phyloP scores from a whole-genome alignment of 2,113 vertebrate species.

The Pterophyllum scalare region DNA sequence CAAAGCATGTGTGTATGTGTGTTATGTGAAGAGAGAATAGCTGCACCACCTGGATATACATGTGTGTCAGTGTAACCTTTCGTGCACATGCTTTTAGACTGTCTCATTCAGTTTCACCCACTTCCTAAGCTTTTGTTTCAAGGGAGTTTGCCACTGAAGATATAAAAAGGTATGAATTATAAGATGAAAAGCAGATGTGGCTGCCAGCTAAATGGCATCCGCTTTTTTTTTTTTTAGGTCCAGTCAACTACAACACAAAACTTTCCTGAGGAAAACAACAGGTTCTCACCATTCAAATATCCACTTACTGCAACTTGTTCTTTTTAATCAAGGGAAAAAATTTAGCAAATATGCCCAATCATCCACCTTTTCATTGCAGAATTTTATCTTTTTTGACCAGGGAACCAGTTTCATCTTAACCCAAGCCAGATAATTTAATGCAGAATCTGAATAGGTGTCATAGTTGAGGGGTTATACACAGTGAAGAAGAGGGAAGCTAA shows the following conservation, averaged over 20 bases:
- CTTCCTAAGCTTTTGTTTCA: slow-evolving; percentile 72
- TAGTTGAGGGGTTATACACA: slow-evolving; percentile 32
- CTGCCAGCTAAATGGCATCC: slow-evolving; percentile 40
- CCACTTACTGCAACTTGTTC: not conserved
- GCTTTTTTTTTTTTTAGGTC: slow-evolving; percentile 14
- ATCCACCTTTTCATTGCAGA: not conserved
- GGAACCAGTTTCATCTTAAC: not conserved
- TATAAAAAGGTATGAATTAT: slow-evolving; percentile 54
- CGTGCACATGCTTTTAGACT: slow-evolving; percentile 49
- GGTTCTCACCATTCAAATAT: not conserved
- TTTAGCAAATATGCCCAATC: not conserved
- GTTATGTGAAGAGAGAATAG: slow-evolving; percentile 39
- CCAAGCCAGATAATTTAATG: slow-evolving; percentile 22
- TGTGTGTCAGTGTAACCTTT: slow-evolving; percentile 60
- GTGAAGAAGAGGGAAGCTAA: slow-evolving; percentile 47
- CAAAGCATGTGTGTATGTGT: not conserved
- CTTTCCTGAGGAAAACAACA: slow-evolving; percentile 8
- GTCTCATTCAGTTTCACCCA: slow-evolving; percentile 61
- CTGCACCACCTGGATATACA: slow-evolving; percentile 60
- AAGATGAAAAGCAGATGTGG: slow-evolving; percentile 81
- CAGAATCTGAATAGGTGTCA: slow-evolving; percentile 33
- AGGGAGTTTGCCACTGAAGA: slow-evolving; percentile 34
- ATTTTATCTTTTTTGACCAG: not conserved
- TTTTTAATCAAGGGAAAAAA: not conserved
- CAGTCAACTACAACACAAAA: slow-evolving; percentile 22